Evolutionary conservation across 2,888 invertebrate species (phyloP).

Genomic region (Synanthedon myopaeformis): DNA sequence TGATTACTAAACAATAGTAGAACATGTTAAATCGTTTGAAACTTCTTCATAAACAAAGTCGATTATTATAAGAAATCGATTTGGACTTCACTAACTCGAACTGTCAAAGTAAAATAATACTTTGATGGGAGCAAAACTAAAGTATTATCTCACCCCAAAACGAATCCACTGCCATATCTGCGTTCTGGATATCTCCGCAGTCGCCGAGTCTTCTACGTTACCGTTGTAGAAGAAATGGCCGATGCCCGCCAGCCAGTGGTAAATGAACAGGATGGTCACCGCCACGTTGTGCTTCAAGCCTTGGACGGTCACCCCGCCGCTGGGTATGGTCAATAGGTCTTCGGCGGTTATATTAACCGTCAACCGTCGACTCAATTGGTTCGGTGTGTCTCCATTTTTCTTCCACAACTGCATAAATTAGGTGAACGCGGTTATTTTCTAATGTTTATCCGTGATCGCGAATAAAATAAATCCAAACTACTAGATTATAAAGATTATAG

Average conservation of each 20-base stretch:
- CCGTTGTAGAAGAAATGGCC: conserved; percentile 76
- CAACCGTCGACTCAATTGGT: conserved; percentile 62
- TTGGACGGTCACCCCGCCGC: conserved; percentile 72
- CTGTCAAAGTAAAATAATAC: too few species aligned
- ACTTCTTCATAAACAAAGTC: too few species aligned
- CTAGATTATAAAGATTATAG: too few species aligned
- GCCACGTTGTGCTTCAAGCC: conserved; percentile 75
- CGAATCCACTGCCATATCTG: conserved; percentile 82
- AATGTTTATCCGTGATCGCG: too few species aligned
- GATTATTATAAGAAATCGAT: too few species aligned
- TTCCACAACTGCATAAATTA: conserved; percentile 57
- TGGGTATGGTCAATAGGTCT: conserved; percentile 70
- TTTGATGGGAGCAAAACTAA: too few species aligned
- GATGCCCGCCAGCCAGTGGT: conserved; percentile 75
- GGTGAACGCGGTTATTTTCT: too few species aligned
- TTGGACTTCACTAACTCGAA: too few species aligned
- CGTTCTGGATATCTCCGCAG: conserved; percentile 79
- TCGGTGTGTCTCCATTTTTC: conserved; percentile 49
- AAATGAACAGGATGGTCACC: conserved; percentile 75
- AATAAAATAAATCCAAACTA: too few species aligned
- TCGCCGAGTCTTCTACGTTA: conserved; percentile 79
- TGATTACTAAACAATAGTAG: too few species aligned
- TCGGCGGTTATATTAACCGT: conserved; percentile 40
- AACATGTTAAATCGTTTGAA: too few species aligned
- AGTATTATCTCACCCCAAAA: conserved; percentile 55